Evolutionary conservation across 2,888 invertebrate species (phyloP).

Genomic region (Fragum sueziense): DNA sequence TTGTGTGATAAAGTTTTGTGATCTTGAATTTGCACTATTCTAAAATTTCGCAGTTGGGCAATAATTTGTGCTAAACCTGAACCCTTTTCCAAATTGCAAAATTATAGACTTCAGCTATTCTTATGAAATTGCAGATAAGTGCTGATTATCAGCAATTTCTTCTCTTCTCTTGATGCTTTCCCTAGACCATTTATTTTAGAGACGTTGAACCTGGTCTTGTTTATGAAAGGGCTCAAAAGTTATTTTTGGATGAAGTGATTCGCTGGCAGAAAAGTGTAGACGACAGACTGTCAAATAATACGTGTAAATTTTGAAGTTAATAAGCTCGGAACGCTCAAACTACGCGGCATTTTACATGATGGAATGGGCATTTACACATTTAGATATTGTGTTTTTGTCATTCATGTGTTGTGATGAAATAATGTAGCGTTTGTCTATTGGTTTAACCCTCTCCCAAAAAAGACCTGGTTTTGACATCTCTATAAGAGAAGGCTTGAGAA

Average conservation of each 20-base stretch:
- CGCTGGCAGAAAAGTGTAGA: conserved; percentile 8
- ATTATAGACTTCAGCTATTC: too few species aligned
- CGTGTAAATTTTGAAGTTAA: conserved; percentile 17
- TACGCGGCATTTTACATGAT: conserved; percentile 2
- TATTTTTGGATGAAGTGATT: neutral
- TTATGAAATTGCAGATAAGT: too few species aligned
- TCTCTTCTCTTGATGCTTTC: neutral
- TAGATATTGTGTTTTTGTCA: conserved; percentile 8
- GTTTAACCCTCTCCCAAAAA: too few species aligned
- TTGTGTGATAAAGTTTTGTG: too few species aligned
- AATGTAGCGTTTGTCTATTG: neutral
- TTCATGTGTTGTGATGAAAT: conserved; percentile 9
- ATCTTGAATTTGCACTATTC: too few species aligned
- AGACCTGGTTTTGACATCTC: too few species aligned
- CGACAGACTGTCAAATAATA: neutral
- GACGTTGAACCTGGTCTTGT: neutral
- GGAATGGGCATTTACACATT: neutral
- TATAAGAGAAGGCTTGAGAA: too few species aligned
- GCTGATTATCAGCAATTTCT: neutral
- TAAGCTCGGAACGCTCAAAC: conserved; percentile 1
- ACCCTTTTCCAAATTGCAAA: too few species aligned
- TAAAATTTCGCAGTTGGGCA: too few species aligned
- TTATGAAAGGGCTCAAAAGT: neutral
- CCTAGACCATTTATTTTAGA: neutral
- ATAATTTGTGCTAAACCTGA: too few species aligned